Conservation (phyloP, 2,113 vertebrate species). For the Melospiza georgiana region DNA sequence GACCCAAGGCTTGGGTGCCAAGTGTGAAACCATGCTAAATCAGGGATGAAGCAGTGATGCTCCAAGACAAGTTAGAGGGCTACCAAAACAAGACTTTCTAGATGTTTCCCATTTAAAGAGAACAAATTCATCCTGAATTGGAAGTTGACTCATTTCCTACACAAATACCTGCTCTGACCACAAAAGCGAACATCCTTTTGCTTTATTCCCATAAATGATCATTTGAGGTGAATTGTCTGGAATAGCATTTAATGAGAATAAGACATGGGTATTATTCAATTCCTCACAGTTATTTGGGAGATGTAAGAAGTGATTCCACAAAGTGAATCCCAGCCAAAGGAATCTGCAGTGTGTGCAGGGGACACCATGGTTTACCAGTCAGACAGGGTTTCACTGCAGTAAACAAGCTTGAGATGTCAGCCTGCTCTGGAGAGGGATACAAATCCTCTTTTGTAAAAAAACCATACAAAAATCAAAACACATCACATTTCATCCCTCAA, state of each 20-base stretch:
- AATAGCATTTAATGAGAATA: not conserved
- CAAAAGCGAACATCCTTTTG: not conserved
- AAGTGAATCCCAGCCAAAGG: not conserved
- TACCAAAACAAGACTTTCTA: not conserved
- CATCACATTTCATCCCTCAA: not conserved
- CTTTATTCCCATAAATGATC: not conserved
- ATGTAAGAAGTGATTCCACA: not conserved
- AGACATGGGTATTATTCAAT: not conserved
- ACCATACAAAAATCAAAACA: rapidly evolving
- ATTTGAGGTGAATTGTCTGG: not conserved
- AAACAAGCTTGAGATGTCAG: not conserved
- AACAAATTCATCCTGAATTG: not conserved
- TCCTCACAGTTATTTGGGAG: not conserved
- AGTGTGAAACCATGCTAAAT: not conserved
- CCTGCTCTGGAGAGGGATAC: not conserved
- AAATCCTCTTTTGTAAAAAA: not conserved
- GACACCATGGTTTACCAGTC: not conserved
- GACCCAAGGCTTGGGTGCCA: not conserved
- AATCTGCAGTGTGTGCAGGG: not conserved
- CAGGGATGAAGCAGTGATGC: not conserved
- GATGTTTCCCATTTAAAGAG: not conserved
- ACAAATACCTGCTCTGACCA: not conserved
- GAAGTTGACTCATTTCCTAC: not conserved
- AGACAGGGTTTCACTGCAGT: not conserved
- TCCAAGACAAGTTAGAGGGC: not conserved